Percentiles rank a stretch among this genome's conserved stretches.
Evolutionary conservation across 2,888 invertebrate genomes (phyloP).

Genomic region (Leptopilina syphax): DNA sequence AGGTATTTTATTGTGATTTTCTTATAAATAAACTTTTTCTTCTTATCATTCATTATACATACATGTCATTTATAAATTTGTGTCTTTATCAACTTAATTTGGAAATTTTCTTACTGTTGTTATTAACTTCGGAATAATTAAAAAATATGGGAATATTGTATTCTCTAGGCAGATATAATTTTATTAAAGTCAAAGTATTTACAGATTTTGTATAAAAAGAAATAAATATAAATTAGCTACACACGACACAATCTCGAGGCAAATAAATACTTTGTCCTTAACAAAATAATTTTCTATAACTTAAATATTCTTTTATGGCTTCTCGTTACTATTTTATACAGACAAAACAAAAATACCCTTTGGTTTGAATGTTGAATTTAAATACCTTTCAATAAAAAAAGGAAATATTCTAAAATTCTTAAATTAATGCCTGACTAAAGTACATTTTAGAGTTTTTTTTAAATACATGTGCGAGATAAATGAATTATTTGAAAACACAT

Average conservation of each 20-base stretch:
- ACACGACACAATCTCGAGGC: background rate
- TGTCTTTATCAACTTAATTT: too few relatives aligned
- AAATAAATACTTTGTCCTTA: background rate
- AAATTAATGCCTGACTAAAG: too few relatives aligned
- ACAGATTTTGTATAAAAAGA: conserved; percentile 1
- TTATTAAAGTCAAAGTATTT: background rate
- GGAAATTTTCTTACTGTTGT: too few relatives aligned
- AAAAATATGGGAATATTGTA: too few relatives aligned
- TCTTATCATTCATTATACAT: too few relatives aligned
- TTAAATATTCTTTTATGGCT: conserved; percentile 7
- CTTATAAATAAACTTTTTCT: too few relatives aligned
- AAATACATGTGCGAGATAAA: too few relatives aligned
- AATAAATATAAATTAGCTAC: conserved; percentile 29
- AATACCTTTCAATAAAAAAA: background rate
- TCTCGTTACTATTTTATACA: background rate
- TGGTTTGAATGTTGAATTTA: conserved; percentile 5
- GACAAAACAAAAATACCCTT: conserved; percentile 4
- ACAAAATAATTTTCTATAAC: background rate
- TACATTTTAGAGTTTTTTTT: too few relatives aligned
- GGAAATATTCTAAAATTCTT: background rate
- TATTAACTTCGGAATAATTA: too few relatives aligned
- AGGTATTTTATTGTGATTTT: too few relatives aligned
- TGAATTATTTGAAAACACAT: too few relatives aligned
- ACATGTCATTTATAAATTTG: too few relatives aligned
- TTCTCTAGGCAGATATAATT: background rate